Base-by-base conservation (phyloP, 2,797 vertebrate genomes). In the Pangasius djambal region DNA sequence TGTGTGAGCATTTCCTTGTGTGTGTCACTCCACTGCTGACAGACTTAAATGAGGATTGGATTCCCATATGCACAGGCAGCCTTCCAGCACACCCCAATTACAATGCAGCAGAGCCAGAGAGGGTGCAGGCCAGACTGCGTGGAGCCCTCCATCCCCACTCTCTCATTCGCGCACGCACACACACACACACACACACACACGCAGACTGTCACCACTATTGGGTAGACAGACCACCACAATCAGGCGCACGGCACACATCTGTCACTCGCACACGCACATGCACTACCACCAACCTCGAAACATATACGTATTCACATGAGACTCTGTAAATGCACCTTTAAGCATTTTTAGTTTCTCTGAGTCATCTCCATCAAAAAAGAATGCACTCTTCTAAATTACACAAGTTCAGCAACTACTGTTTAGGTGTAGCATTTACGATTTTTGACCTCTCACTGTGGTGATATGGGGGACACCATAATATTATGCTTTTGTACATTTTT, bases 61-160 rank as follows among this genome's bases (percentile, higher is more conserved):
- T 95, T 94, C 94, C 92, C 93, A 91, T 94, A 93, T 91, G 92
- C 92, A 92, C 89, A 93, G 95, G 95, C 95, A 93, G 92, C 87
- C 93, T 94, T 96, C 95, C 95, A 96, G 94, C 94, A 95, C 93
- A 94, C 95, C 94, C 95, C 95, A 96, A 96, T 96, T 96, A 96
- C 94, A 95, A 95, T 94, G 94, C 94, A 93, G 92, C 93, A 86
- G 92, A 95, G 95, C 95, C 95, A 96, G 93, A 96, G 95, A 94
- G 93, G 91, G 94, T 92, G 92, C 94, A 92, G 93, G 94, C 94
- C 95, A 96, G 96, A 96, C 96, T 94, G 93, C 88, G 88, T 93
- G 95, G 96, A 97, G 96, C 96, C 96, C 94, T 95, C 93, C 93
- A 93, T 92, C 93, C 95, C 93, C 90, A 92, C 86, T 89, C 87